Base-by-base conservation (phyloP, 30 jellyfish, hydroid and myxozoan genomes). In the Mastigias papua region DNA sequence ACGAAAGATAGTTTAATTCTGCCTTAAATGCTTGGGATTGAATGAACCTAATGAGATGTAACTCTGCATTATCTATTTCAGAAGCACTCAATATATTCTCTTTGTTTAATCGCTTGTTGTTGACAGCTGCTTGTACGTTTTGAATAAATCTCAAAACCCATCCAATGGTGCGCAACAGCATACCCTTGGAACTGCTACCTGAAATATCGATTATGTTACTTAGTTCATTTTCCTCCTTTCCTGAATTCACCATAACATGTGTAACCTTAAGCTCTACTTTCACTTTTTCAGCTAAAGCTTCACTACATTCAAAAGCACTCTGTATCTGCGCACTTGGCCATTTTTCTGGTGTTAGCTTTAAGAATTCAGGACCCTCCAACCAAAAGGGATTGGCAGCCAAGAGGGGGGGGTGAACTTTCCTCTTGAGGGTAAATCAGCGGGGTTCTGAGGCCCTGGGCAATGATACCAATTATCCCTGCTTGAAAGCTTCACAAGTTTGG, bases 321-420 rank as follows among this genome's bases (percentile, higher is more conserved):
- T 29, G 80, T 63, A 69, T 68, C 51, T 62, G 75, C 77, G 23
- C 48, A 48, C 22, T 54, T 65, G 95, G 89, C 89, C 83, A 86
- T 19, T 61, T 65, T n/a, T 37, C 89, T 72, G 61, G 34, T 2
- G 29, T 34, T 28, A 62, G 30, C 31, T 69, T 73, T 10, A 84
- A 23, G 93, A 69, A 84, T 20, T 49, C 80, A 84, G 86, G 93
- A 84, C 80, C 93, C 93, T 84, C 93, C 87, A 80, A 48, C 93
- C 93, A 69, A 54, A 48, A 48, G 28, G 4, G 21, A 69, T 31
- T 13, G 31, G 67, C 46, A 0, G 69, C 17, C 49, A 84, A 8
- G 23, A 15, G 10, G 68, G 48, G 68, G 48, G 51, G 22, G 34
- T 2, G n/a, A 33, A 33, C 69, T 69, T 84, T 27, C 80, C 93